Evolutionary conservation across 2,888 invertebrate species (phyloP).

Genomic region (Cephus rjabovi): DNA sequence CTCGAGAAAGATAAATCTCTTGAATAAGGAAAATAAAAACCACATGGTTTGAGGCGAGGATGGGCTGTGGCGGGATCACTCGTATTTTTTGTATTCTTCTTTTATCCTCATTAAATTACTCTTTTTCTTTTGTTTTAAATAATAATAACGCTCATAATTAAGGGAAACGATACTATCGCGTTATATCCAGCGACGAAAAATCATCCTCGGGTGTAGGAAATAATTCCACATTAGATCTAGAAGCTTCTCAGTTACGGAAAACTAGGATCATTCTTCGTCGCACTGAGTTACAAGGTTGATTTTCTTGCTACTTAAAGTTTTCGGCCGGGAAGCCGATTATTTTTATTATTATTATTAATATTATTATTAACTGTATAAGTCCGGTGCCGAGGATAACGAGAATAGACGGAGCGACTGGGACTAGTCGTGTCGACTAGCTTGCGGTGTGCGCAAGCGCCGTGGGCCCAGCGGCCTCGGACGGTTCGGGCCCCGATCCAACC

Average conservation of each 20-base stretch:
- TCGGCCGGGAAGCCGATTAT: neutral
- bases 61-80: neutral
- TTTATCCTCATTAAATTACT: conserved; percentile 9
- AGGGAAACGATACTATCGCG: neutral
- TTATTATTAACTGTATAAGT: neutral
- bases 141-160: conserved; percentile 28
- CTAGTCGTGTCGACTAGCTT: conserved; percentile 65
- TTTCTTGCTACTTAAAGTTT: neutral
- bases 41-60: neutral
- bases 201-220: neutral
- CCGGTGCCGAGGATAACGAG: neutral
- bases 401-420: conserved; percentile 61
- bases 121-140: neutral
- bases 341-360: neutral
- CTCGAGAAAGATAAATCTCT: neutral
- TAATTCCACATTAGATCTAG: neutral
- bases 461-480: conserved; percentile 61
- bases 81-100: conserved; percentile 8
- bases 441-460: conserved; percentile 65
- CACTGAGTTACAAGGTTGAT: neutral
- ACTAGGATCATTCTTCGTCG: neutral
- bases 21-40: neutral
- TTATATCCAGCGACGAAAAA: neutral
- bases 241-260: neutral
- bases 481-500: conserved; percentile 53